Percentiles rank a stretch among this genome's conserved stretches.
phyloP scores from a whole-genome alignment of 1,140 invertebrate species.

The Halictus rubicundus region DNA sequence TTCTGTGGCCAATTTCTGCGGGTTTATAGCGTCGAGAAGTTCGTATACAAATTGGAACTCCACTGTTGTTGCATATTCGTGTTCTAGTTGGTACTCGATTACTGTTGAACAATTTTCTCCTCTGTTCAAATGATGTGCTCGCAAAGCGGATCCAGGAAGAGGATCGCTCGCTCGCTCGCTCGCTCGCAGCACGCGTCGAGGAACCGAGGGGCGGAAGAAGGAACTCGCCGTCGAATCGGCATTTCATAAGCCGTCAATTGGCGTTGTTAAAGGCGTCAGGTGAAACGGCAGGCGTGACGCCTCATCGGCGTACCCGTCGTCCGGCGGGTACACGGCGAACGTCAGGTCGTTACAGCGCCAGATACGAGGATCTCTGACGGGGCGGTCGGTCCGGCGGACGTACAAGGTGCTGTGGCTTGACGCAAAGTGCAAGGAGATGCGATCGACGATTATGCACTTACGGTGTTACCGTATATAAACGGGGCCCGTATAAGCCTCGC shows the following conservation, averaged over 20 bases:
- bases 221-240: not conserved
- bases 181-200: not conserved
- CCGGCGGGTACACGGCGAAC: constrained; percentile 23
- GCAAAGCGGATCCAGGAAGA: not conserved
- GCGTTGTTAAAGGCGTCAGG: constrained; percentile 30
- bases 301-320: constrained; percentile 14
- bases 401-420: constrained; percentile 76
- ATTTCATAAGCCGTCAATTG: constrained; percentile 26
- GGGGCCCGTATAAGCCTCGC: constrained; percentile 64
- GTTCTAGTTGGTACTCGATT: too few species aligned
- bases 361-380: constrained; percentile 46
- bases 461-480: constrained; percentile 78
- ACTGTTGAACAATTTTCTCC: too few species aligned
- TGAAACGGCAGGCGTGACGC: constrained; percentile 8
- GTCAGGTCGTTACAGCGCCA: constrained; percentile 46
- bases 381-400: constrained; percentile 45
- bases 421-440: constrained; percentile 80
- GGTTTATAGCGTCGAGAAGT: too few species aligned
- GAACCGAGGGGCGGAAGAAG: not conserved
- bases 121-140: too few species aligned
- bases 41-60: too few species aligned
- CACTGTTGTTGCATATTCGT: too few species aligned
- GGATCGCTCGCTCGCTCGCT: too few species aligned
- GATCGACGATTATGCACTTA: constrained; percentile 81
- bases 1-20: too few species aligned